Base-by-base conservation (phyloP, 1,140 invertebrate species). In the Meloidogyne exigua region DNA sequence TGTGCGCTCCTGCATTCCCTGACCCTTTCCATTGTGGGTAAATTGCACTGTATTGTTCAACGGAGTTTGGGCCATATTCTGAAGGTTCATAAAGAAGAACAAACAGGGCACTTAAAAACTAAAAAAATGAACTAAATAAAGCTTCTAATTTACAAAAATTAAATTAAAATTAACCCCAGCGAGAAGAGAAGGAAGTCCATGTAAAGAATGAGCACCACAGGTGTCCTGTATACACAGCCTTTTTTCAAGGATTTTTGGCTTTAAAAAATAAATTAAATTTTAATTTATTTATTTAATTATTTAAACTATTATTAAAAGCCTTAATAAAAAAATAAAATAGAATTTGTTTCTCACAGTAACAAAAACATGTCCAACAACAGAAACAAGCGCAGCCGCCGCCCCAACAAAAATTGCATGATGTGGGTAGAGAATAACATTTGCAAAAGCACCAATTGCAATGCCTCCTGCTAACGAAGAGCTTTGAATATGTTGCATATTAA, bases 321-420 rank as follows among this genome's bases (percentile, higher is more conserved):
- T n/a, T n/a, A n/a, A n/a, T n/a, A n/a, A n/a, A n/a, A n/a, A n/a
- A n/a, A n/a, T n/a, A n/a, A n/a, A n/a, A n/a, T n/a, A n/a, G n/a
- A n/a, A n/a, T n/a, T n/a, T n/a, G n/a, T 26, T 9, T 21, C 69
- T 25, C 64, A 84, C 81, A 44, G 81, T 84, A 3, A 82, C 71
- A 32, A 68, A 72, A 49, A 84, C 81, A 42, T 82, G 81, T 11
- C 81, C 81, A 21, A 84, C 39, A 18, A 94, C 93, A 67, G 94
- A 96, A 36, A 97, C 82, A 4, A 91, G 79, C 15, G 92, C 95
- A 57, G 94, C 93, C 36, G 92, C 82, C 64, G 91, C 90, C 18
- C 95, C 95, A 79, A 96, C 90, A 63, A 92, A 86, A 66, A 96
- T 87, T 21, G 95, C 94, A 32, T 93, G 94, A 80, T 91, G 92